Conservation (phyloP, 2,888 invertebrate genomes). For the Eupithecia dodoneata region DNA sequence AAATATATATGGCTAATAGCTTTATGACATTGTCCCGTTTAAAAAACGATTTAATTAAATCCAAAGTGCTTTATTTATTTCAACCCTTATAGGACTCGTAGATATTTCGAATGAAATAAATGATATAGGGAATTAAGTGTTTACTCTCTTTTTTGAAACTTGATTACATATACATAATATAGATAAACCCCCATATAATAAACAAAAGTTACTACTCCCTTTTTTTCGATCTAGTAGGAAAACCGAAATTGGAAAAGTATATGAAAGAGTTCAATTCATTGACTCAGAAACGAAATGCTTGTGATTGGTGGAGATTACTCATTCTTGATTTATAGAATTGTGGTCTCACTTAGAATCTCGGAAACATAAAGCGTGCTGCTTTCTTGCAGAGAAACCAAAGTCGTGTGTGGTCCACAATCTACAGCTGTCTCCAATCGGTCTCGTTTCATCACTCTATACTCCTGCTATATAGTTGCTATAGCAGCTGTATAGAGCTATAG, state of each 20-base stretch:
- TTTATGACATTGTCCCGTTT: too few relatives aligned
- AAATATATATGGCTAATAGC: neutral
- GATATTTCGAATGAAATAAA: too few relatives aligned
- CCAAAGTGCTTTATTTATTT: too few relatives aligned
- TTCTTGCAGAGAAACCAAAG: slow-evolving; percentile 14
- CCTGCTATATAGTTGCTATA: neutral
- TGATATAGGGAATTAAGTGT: too few relatives aligned
- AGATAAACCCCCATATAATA: too few relatives aligned
- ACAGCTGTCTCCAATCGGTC: slow-evolving; percentile 30
- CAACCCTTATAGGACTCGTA: too few relatives aligned
- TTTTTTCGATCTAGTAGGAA: too few relatives aligned
- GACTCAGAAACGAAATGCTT: neutral
- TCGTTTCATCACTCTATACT: slow-evolving; percentile 38
- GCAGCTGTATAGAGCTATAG: neutral
- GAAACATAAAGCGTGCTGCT: neutral
- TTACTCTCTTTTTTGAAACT: too few relatives aligned
- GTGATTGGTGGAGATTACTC: neutral
- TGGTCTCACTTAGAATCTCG: neutral
- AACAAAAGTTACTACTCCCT: too few relatives aligned
- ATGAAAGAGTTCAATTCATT: neutral
- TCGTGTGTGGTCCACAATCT: slow-evolving; percentile 32
- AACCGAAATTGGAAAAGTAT: too few relatives aligned
- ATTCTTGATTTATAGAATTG: neutral
- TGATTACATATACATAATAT: too few relatives aligned
- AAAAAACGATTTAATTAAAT: too few relatives aligned